Base-by-base conservation (phyloP, 1,140 invertebrate genomes). In the Zaprionus nigranus region DNA sequence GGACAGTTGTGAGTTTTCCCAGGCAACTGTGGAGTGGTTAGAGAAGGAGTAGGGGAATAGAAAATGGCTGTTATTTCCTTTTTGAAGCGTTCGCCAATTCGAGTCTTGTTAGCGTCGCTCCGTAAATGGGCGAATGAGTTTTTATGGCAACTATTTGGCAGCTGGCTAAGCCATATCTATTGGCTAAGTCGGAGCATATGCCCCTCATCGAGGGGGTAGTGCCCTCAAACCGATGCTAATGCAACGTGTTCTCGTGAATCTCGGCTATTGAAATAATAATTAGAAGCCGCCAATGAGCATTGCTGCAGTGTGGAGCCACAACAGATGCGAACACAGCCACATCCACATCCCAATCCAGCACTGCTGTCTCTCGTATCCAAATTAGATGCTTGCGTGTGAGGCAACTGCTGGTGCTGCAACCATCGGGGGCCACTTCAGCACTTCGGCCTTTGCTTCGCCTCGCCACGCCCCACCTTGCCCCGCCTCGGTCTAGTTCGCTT, bases 181-280 rank as follows among this genome's bases (percentile, higher is more conserved):
- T 62, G 70, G 53, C 65, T 26, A 20, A 34, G 7, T 22, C 57
- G 20, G 12, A 40, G 40, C 51, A 74, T 26, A 61, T 54, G 67
- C n/a, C n/a, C 6, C 30, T 34, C 9, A 22, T 17, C 7, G 26
- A 30, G 40, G 57, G 60, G 22, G 40, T 11, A 34, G 2, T 60
- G 30, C 30, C 36, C 66, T 12, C 30, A 64, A 67, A 69, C 46
- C 46, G 46, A 51, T 51, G 46, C 4, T 51, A 51, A 51, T 15
- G 30, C 36, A 60, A 38, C 30, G 28, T 63, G 59, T 20, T 57
- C 22, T 34, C 7, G 30, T 34, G 30, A 62, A 72, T 54, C 65
- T 71, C 51, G 61, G 53, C 75, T 78, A 79, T 85, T 88, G 79
- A 90, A 88, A 88, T 90, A 88, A 85, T 88, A 90, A 88, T 88